Base-by-base conservation (phyloP, 2,113 vertebrate genomes). In the Lepus europaeus region DNA sequence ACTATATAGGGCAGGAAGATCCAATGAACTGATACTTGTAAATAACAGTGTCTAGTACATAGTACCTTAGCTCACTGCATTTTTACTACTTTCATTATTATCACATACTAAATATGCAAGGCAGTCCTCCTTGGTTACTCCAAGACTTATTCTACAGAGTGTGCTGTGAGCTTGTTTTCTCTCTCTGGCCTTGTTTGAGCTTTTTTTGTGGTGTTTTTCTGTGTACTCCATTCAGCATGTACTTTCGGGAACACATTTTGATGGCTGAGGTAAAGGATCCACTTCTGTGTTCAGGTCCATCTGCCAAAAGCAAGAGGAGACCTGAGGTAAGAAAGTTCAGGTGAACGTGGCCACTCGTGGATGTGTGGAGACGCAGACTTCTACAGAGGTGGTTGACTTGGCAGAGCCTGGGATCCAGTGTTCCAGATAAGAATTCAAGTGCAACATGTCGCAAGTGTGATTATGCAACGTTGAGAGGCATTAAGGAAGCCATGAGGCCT, bases 331-430 rank as follows among this genome's bases (percentile, higher is more conserved):
- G 89, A 90, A 83, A 89, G 83, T 45, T 66, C 29, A 51, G 25
- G 33, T 94, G 95, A 78, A 77, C 6, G 51, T 86, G 83, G 31
- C 68, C 74, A 91, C 64, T 94, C 56, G 64, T 22, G 92, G 31
- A 63, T 49, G 19, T 33, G 12, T 88, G 64, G 69, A 82, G 23
- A 78, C 84, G 85, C 31, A 66, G 64, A 66, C 29, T 49, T 91
- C 29, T 45, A 12, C 33, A n/a, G 69, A 7, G 2, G 1, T 64
- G 14, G 14, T 39, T 72, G 39, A 87, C 73, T 49, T 85, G 53
- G 66, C 86, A 88, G 39, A 94, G 69, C 22, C 53, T 45, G 87
- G 77, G 81, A 76, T 77, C 56, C 3, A 36, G 12, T 69, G 36
- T 88, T 72, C 64, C 51, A 96, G 85, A 45, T 9, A 92, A n/a